These are phyloP conservation scores for Helicolenus hilgendorfi DNA, from an alignment of 2,797 vertebrate genomes.

Conservation along the genomic window DNA sequence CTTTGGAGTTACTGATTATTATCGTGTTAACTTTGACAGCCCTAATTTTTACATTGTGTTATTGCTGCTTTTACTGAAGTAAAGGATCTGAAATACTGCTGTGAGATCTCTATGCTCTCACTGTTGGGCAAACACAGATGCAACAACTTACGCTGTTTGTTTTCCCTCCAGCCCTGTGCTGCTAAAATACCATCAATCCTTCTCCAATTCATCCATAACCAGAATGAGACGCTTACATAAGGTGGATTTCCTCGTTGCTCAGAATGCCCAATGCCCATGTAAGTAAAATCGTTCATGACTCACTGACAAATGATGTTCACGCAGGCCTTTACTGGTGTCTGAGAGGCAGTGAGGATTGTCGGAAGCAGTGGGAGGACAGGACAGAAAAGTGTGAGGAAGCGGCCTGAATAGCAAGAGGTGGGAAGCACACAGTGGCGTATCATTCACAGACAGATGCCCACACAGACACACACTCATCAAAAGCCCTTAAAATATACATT, in stretches of 20 bases:
- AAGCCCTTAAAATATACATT: constrained; percentile 27
- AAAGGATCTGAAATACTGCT: neutral
- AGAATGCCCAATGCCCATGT: constrained; percentile 51
- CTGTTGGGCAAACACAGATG: neutral
- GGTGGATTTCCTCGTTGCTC: constrained; percentile 37
- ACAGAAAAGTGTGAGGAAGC: constrained; percentile 63
- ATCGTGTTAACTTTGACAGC: too few relatives aligned
- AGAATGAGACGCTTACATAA: constrained; percentile 43
- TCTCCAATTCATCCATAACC: constrained; percentile 14
- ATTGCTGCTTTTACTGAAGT: neutral
- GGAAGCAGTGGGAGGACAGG: constrained; percentile 85
- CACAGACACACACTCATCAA: constrained; percentile 50
- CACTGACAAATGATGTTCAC: constrained; percentile 62
- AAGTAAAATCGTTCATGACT: constrained; percentile 65
- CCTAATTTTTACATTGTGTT: neutral
- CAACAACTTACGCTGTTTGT: neutral
- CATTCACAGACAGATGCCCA: constrained; percentile 64
- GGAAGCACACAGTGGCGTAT: constrained; percentile 63
- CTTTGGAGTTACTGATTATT: too few relatives aligned
- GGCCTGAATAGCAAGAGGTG: constrained; percentile 74
- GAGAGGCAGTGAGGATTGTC: constrained; percentile 52
- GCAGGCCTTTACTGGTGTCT: constrained; percentile 50
- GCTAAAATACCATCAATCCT: constrained; percentile 10
- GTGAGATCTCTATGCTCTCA: neutral
- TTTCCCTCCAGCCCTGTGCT: neutral